Conservation (phyloP, 2,888 invertebrate genomes). For the Drosophila kambysellisi region DNA sequence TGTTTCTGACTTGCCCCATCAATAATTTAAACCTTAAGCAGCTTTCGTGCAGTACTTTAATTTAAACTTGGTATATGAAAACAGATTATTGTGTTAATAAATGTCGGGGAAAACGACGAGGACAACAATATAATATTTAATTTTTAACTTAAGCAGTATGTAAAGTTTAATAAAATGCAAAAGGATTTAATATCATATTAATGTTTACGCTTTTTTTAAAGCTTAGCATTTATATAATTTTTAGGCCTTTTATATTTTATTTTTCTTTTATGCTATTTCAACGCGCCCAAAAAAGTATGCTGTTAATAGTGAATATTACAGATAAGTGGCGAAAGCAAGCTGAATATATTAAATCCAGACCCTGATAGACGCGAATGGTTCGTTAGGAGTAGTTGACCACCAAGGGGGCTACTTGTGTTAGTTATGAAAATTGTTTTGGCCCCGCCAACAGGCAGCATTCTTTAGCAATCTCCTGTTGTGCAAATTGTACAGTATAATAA, state of each 20-base stretch:
- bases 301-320: neutral
- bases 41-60: conserved; percentile 6
- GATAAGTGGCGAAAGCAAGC: neutral
- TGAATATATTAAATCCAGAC: conserved; percentile 9
- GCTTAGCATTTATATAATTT: no score
- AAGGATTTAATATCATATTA: neutral
- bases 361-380: conserved; percentile 1
- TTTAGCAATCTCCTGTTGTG: conserved; percentile 5
- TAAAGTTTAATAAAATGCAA: neutral
- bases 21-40: conserved; percentile 41
- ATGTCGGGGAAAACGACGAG: neutral
- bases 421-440: conserved; percentile 61
- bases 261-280: neutral
- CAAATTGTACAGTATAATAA: conserved; percentile 18
- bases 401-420: conserved; percentile 50
- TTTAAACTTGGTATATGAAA: conserved; percentile 10
- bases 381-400: conserved; percentile 30
- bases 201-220: neutral
- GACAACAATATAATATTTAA: neutral
- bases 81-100: conserved; percentile 28
- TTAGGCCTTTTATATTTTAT: no score
- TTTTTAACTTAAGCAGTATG: neutral
- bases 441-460: conserved; percentile 11
- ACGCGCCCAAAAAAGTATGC: neutral
- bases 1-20: conserved; percentile 16